Conservation (phyloP, 2,113 vertebrate genomes). For the Myxocyprinus asiaticus region DNA sequence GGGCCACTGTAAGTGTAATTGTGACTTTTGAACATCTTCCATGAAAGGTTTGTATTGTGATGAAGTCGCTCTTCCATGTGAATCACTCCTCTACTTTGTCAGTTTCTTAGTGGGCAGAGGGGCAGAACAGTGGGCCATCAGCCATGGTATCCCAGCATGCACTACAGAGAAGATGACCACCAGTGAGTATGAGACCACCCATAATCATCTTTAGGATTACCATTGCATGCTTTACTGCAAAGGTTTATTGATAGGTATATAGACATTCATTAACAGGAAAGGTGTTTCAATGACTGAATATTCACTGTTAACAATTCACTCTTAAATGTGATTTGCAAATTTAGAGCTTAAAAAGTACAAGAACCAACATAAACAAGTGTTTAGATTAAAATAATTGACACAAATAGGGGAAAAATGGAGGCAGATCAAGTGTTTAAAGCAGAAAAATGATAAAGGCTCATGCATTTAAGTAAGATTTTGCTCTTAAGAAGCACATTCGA, state of each 20-base stretch:
- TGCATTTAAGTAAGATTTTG: too few relatives aligned
- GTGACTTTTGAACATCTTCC: background rate
- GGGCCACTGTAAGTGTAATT: background rate
- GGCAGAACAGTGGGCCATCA: constrained; percentile 94
- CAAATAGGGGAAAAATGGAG: too few relatives aligned
- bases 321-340: too few relatives aligned
- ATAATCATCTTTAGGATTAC: background rate
- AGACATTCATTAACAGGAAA: too few relatives aligned
- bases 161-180: constrained; percentile 95
- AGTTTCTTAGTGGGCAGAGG: constrained; percentile 98
- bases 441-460: too few relatives aligned
- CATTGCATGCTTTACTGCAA: background rate
- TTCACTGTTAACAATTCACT: too few relatives aligned
- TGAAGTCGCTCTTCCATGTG: background rate
- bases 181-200: constrained; percentile 81
- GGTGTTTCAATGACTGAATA: too few relatives aligned
- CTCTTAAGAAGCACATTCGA: too few relatives aligned
- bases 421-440: too few relatives aligned
- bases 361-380: too few relatives aligned
- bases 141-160: constrained; percentile 94
- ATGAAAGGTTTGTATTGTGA: background rate
- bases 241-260: background rate
- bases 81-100: constrained; percentile 40
- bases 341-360: too few relatives aligned
- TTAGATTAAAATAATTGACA: too few relatives aligned